phyloP scores from a whole-genome alignment of 2,888 invertebrate species.

The Tipula lateralis region DNA sequence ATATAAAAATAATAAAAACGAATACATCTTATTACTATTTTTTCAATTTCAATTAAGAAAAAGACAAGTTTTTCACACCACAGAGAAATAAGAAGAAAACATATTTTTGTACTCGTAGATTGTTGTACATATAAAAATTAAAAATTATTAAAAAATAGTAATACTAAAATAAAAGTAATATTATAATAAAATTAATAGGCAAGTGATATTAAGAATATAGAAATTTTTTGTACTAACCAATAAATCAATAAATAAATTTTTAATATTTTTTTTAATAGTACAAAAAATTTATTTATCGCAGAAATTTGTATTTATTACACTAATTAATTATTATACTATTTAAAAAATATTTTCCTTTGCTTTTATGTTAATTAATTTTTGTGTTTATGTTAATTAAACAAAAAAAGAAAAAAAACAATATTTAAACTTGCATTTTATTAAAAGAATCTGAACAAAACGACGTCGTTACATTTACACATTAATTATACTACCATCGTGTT shows the following conservation, averaged over 20 bases:
- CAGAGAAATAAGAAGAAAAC: neutral
- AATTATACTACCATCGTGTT: neutral
- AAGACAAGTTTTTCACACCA: neutral
- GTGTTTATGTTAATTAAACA: neutral
- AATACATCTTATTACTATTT: neutral
- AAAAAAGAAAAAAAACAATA: neutral
- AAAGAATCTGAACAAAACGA: neutral
- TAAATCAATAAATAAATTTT: neutral
- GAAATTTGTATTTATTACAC: constrained; percentile 20
- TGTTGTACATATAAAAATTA: neutral
- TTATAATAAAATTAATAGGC: constrained; percentile 19
- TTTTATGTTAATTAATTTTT: neutral
- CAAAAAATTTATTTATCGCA: constrained; percentile 19
- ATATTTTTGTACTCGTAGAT: constrained; percentile 24
- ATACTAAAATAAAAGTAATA: neutral
- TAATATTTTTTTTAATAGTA: neutral
- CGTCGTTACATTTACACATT: neutral
- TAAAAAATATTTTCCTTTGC: neutral
- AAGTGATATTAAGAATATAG: constrained; percentile 24
- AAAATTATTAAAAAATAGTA: neutral
- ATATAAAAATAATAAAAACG: neutral
- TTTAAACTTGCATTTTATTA: neutral
- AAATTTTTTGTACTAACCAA: neutral
- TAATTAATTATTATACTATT: neutral
- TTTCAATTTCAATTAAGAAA: neutral